Conservation (phyloP, 2,113 vertebrate genomes). For the Seriola quinqueradiata region DNA sequence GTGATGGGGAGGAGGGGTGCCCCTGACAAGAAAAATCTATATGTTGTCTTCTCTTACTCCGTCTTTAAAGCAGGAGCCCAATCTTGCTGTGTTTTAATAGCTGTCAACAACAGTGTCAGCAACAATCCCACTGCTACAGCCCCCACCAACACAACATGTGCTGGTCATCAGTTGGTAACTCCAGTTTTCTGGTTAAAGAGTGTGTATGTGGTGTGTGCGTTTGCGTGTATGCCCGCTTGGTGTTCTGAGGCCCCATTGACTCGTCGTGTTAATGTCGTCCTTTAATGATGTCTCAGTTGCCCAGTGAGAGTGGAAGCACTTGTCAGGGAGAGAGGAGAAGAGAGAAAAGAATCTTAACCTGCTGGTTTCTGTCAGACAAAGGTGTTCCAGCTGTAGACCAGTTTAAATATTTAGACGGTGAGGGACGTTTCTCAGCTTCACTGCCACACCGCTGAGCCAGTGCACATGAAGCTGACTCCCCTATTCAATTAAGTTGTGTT, state of each 20-base stretch:
- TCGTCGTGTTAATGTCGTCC: slow-evolving; percentile 67
- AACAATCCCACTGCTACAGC: slow-evolving; percentile 41
- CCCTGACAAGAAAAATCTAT: slow-evolving; percentile 88
- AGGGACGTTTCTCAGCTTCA: slow-evolving; percentile 4
- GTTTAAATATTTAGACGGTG: slow-evolving; percentile 35
- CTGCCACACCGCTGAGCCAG: slow-evolving; percentile 18
- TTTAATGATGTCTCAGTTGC: slow-evolving; percentile 79
- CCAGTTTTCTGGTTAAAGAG: slow-evolving; percentile 26
- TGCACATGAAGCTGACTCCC: background rate
- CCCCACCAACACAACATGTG: slow-evolving; percentile 50
- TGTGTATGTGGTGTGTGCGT: background rate
- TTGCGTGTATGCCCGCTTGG: slow-evolving; percentile 8
- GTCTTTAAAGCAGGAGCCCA: slow-evolving; percentile 78
- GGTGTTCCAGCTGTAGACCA: slow-evolving; percentile 35
- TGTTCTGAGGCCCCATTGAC: slow-evolving; percentile 61
- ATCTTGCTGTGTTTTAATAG: slow-evolving; percentile 81
- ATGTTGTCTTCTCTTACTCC: slow-evolving; percentile 83
- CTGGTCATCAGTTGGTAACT: slow-evolving; percentile 70
- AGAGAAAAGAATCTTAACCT: slow-evolving; percentile 21
- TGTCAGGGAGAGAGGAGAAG: slow-evolving; percentile 48
- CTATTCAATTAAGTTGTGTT: slow-evolving; percentile 4
- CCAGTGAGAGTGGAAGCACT: slow-evolving; percentile 64
- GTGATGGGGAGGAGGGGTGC: slow-evolving; percentile 75
- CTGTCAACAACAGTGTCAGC: slow-evolving; percentile 77
- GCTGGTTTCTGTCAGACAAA: slow-evolving; percentile 49